Evolutionary conservation across 2,113 vertebrate species (phyloP), one percentile per base, ranked within the genome.

Genomic region (Orcinus orca): DNA sequence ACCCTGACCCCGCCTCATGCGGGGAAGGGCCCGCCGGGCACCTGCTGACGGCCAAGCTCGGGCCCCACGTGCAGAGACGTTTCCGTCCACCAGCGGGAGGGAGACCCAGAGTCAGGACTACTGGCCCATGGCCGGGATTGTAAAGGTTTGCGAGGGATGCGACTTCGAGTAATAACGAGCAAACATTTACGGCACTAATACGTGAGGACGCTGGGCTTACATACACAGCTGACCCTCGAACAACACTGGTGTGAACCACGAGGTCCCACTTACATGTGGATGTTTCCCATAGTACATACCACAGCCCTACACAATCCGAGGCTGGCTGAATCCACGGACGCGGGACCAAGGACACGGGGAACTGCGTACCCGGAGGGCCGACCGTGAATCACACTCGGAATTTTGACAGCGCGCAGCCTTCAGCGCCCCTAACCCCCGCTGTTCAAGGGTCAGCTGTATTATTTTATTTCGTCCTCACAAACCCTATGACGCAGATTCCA

Each of bases 151-250:
- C 38, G 31, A 26, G 36, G 36, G 23, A n/a, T 0, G 1, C 6
- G 31, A 7, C 17, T 10, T 2, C 0, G 3, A 31, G 6, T 13
- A 0, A 26, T 5, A 5, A 26, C 1, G 1, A 6, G 6, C 6
- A 11, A 13, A 70, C 8, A 8, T 13, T 7, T 5, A 5, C 0
- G 11, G 55, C 23, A 20, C 18, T 5, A 4, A 6, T n/a, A 4
- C 0, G 1, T 13, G 55, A 31, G 47, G 44, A 73, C 6, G 1
- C 33, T 1, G 6, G 5, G 13, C 55, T 44, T 8, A 21, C n/a
- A 36, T 12, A 4, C 7, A 23, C 33, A 9, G 53, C 77, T 5
- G 77, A 14, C 12, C 65, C 65, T 1, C 0, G 65, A n/a, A 31
- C 62, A 29, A 6, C 33, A 6, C 31, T 15, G 14, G 6, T 33